Evolutionary conservation across 2,888 invertebrate genomes (phyloP).

Genomic region (Pantelozetes paolii): DNA sequence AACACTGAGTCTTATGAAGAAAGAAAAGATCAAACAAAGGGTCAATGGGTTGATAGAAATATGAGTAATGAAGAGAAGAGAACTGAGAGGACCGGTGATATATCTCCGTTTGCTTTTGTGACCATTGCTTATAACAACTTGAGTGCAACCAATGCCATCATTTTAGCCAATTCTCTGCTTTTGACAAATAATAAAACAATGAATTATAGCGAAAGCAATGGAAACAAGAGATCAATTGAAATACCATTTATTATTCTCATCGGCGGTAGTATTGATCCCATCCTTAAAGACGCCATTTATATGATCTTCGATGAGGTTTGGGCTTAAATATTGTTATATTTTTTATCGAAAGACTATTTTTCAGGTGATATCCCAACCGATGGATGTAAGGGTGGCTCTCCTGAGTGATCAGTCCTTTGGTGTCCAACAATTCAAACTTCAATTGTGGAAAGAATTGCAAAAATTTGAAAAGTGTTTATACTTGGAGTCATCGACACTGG

Average conservation of each 20-base stretch:
- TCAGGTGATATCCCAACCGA: constrained; percentile 38
- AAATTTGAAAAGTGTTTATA: constrained; percentile 38
- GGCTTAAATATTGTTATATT: background rate
- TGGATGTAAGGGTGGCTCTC: constrained; percentile 31
- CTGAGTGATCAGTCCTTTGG: constrained; percentile 40
- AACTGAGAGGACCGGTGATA: background rate
- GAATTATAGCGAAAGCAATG: background rate
- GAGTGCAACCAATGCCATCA: constrained; percentile 40
- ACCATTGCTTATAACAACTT: constrained; percentile 42
- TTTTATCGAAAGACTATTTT: background rate
- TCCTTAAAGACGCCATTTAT: constrained; percentile 29
- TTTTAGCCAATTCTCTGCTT: constrained; percentile 41
- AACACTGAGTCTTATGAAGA: background rate
- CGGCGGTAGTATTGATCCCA: constrained; percentile 24
- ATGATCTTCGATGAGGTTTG: constrained; percentile 40
- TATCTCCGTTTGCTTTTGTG: constrained; percentile 40
- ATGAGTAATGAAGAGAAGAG: background rate
- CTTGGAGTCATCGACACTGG: constrained; percentile 42
- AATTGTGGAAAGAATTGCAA: constrained; percentile 41
- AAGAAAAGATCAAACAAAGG: background rate
- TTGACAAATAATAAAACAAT: constrained; percentile 35
- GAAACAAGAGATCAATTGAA: constrained; percentile 25
- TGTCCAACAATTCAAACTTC: constrained; percentile 38
- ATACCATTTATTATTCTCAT: constrained; percentile 40
- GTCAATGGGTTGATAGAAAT: background rate